Percentiles rank a stretch among this genome's conserved stretches.
These are phyloP conservation scores for Dreissena rostriformis DNA, from an alignment of 1,140 invertebrate species.

Conservation along the genomic window DNA sequence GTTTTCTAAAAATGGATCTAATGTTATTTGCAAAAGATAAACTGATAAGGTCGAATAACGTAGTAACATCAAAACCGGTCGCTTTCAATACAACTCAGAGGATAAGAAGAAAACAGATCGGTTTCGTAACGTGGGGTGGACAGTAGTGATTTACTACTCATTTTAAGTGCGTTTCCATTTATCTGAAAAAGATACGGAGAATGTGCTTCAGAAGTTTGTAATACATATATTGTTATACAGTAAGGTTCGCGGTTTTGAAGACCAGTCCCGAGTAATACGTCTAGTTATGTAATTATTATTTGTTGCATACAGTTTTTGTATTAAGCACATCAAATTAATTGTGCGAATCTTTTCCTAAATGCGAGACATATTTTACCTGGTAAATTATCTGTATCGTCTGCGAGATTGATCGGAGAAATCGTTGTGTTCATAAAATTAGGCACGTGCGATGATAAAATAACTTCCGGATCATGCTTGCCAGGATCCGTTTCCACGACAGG, in stretches of 20 bases:
- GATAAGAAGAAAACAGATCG: too few species aligned
- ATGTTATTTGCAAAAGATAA: neutral
- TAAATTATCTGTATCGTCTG: neutral
- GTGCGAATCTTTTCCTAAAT: neutral
- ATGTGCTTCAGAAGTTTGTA: too few species aligned
- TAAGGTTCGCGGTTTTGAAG: neutral
- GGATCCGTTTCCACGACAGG: neutral
- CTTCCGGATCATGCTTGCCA: neutral
- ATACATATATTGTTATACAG: too few species aligned
- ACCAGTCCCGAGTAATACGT: neutral
- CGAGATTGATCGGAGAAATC: neutral
- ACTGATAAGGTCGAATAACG: neutral
- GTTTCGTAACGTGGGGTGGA: too few species aligned
- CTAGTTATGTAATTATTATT: neutral
- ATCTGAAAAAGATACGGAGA: too few species aligned
- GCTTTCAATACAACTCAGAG: too few species aligned
- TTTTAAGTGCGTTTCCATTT: too few species aligned
- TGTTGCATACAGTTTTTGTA: neutral
- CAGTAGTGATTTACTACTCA: too few species aligned
- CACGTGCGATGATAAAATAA: neutral
- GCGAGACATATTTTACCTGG: constrained; percentile 4
- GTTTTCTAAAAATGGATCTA: neutral
- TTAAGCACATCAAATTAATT: neutral
- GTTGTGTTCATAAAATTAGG: constrained; percentile 1
- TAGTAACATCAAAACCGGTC: neutral